Evolutionary conservation across 1,140 invertebrate species (phyloP), one percentile per base, ranked within the genome.

Genomic region (Cataglyphis hispanica): DNA sequence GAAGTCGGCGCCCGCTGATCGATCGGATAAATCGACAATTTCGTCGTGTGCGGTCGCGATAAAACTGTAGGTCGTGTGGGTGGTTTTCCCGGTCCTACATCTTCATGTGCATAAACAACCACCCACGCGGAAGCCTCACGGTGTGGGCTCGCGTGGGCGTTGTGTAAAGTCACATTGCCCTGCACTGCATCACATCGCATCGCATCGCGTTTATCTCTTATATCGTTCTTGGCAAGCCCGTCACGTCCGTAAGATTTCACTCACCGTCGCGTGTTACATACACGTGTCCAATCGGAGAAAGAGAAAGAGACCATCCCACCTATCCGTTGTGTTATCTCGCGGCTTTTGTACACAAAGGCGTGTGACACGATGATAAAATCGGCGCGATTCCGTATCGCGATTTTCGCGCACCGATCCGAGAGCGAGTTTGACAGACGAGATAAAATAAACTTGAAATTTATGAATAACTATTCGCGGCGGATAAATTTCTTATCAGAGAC

Each of bases 221-320:
- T 43, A 58, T 74, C 74, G 74, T 86, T 43, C 50, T 66, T 75
- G 64, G 70, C 84, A 87, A 40, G 86, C 84, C 76, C 77, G 84
- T 87, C 84, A 87, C 86, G 74, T 87, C 53, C 63, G 60, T 86
- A 87, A 85, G 75, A 80, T 86, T 87, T 87, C 84, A 80, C 75
- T 85, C 75, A 60, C 77, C 8, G 60, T 40, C 27, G 16, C 43
- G 40, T 61, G 72, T 46, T 27, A 16, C 25, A 27, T 16, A 40
- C 37, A 40, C 25, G 31, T 46, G 70, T 77, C 72, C 40, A 69
- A 19, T 50, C 4, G 5, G 16, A 19, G 16, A 6, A 50, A 19
- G 13, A 50, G 5, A 50, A 16, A 50, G 40, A 43, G 40, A 43
- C 46, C 46, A 19, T 13, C 2, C 16, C 40, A 37, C 6, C 43